These are phyloP conservation scores for Epinephelus lanceolatus DNA, from an alignment of 2,113 vertebrate genomes.

Conservation along the genomic window DNA sequence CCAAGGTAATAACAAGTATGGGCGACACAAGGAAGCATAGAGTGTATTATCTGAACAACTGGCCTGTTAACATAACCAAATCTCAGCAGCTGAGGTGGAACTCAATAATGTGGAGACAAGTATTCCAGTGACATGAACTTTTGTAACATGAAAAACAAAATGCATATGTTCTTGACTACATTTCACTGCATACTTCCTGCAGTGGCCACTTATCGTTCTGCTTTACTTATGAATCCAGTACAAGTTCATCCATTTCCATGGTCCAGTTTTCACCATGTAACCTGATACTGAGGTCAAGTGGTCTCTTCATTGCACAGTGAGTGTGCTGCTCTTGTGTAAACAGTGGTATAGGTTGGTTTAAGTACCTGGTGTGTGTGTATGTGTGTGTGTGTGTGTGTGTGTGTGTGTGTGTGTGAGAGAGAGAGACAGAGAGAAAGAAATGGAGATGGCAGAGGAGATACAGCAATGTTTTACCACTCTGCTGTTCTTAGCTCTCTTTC, in stretches of 20 bases:
- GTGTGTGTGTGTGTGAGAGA: background rate
- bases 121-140: background rate
- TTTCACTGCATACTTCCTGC: background rate
- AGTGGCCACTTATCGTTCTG: background rate
- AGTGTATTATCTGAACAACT: background rate
- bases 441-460: constrained; percentile 3
- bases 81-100: background rate
- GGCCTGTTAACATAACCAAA: background rate
- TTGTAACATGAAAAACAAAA: background rate
- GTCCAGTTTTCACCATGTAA: constrained; percentile 23
- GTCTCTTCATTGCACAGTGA: constrained; percentile 3
- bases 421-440: background rate
- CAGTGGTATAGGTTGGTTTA: constrained; percentile 3
- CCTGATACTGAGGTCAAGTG: background rate
- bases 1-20: background rate
- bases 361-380: background rate
- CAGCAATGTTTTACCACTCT: constrained; percentile 37
- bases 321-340: constrained; percentile 13
- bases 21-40: background rate
- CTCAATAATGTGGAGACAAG: background rate
- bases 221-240: constrained; percentile 25
- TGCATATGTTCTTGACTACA: background rate
- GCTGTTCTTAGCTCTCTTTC: constrained; percentile 29
- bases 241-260: background rate
- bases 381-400: background rate